Evolutionary conservation across 2,113 vertebrate species (phyloP).

Genomic region (Gracilinanus agilis): DNA sequence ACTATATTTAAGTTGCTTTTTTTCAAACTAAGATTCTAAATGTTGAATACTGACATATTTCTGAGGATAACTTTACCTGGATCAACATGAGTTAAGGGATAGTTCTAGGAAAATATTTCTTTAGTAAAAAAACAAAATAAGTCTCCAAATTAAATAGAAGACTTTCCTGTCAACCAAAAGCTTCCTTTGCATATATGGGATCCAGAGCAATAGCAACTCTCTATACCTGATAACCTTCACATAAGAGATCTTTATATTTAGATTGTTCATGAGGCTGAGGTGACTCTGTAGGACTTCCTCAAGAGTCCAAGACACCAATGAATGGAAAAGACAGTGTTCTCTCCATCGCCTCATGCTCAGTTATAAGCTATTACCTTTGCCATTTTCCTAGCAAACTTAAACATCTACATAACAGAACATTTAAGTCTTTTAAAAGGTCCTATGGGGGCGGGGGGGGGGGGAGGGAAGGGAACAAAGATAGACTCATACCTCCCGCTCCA

Average conservation of each 20-base stretch:
- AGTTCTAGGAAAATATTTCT: background rate
- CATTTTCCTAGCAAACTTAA: background rate
- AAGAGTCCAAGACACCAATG: background rate
- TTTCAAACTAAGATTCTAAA: background rate
- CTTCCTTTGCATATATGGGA: background rate
- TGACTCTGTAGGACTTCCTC: background rate
- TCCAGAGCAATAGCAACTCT: background rate
- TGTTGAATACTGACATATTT: background rate
- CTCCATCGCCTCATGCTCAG: background rate
- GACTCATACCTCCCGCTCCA: conserved; percentile 95
- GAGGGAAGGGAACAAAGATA: conserved; percentile 43
- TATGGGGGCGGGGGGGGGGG: too few relatives aligned
- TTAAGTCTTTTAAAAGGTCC: background rate
- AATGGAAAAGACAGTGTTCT: background rate
- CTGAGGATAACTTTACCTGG: background rate
- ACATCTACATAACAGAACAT: background rate
- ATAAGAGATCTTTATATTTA: background rate
- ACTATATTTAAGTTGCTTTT: background rate
- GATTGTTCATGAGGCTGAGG: background rate
- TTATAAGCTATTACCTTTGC: background rate
- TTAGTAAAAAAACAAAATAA: background rate
- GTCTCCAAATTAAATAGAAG: background rate
- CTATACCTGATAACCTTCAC: background rate
- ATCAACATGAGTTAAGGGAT: background rate
- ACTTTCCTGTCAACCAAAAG: background rate